These are phyloP conservation scores for Denticeps clupeoides DNA, from an alignment of 2,797 vertebrate species.

Conservation along the genomic window DNA sequence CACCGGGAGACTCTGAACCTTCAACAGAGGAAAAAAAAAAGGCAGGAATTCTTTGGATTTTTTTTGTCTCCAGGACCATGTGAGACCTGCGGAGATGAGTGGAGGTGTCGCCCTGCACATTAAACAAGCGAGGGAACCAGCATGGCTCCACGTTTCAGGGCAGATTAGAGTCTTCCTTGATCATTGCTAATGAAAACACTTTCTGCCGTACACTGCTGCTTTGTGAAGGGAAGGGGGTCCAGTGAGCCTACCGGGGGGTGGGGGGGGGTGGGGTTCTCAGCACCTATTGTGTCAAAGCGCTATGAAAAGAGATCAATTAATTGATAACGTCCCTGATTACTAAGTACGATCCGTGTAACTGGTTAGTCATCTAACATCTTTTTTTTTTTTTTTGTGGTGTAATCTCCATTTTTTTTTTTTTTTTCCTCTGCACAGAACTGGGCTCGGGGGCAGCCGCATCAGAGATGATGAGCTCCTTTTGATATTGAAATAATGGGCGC, in stretches of 20 bases:
- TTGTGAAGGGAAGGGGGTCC: conserved; percentile 12
- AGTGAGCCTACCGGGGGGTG: conserved; percentile 18
- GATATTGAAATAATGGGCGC: conserved; percentile 50
- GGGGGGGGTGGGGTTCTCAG: conserved; percentile 34
- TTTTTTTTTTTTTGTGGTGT: conserved; percentile 7
- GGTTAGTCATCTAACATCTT: conserved; percentile 22
- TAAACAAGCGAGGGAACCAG: conserved; percentile 36
- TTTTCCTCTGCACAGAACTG: conserved; percentile 13
- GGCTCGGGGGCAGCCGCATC: conserved; percentile 35
- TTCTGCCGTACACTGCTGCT: conserved; percentile 43
- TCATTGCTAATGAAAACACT: conserved; percentile 54
- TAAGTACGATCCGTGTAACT: conserved; percentile 50
- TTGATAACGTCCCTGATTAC: conserved; percentile 47
- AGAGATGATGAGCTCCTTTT: conserved; percentile 50
- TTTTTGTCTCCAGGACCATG: not conserved
- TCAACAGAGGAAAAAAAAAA: conserved; percentile 21
- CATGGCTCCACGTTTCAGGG: conserved; percentile 40
- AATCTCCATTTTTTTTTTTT: conserved; percentile 1
- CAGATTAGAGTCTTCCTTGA: conserved; percentile 49
- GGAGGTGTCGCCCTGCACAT: conserved; percentile 27
- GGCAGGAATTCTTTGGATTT: not conserved
- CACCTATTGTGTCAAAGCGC: conserved; percentile 39
- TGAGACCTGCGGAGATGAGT: conserved; percentile 20
- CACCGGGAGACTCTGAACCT: not conserved
- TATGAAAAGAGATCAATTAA: conserved; percentile 50